Percentiles rank a stretch among this genome's conserved stretches.
These are phyloP conservation scores for Rhodinocichla rosea DNA, from an alignment of 2,113 vertebrate species.

Conservation along the genomic window DNA sequence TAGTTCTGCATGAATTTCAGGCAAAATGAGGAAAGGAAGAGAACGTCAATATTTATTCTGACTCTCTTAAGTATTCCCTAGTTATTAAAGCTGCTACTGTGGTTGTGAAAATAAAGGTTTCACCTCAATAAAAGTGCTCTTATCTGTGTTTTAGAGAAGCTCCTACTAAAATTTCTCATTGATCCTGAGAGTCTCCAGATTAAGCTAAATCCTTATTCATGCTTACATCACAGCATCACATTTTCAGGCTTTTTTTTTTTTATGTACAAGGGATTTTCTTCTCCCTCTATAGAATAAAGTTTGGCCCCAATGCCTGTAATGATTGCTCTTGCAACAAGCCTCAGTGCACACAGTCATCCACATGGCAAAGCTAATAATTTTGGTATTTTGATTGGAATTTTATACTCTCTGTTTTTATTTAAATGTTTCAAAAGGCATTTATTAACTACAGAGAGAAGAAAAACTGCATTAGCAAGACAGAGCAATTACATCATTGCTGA, in stretches of 20 bases:
- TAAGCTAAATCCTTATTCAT: background rate
- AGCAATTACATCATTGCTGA: background rate
- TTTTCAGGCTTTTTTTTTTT: background rate
- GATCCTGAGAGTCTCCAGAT: background rate
- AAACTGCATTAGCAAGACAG: background rate
- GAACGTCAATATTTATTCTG: background rate
- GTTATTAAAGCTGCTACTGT: background rate
- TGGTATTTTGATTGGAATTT: background rate
- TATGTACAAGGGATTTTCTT: rapidly evolving
- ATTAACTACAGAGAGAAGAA: background rate
- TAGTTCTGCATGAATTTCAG: background rate
- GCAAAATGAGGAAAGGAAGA: background rate
- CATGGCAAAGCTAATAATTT: background rate
- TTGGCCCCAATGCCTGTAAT: background rate
- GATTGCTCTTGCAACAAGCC: background rate
- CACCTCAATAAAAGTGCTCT: background rate
- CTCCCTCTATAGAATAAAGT: background rate
- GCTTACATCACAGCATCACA: background rate
- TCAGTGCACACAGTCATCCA: background rate
- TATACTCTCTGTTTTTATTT: background rate
- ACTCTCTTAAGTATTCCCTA: background rate
- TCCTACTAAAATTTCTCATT: background rate
- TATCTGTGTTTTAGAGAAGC: background rate
- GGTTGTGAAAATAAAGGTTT: background rate
- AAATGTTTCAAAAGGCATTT: background rate